Evolutionary conservation across 1,140 invertebrate genomes (phyloP).

Genomic region (Nomia melanderi): DNA sequence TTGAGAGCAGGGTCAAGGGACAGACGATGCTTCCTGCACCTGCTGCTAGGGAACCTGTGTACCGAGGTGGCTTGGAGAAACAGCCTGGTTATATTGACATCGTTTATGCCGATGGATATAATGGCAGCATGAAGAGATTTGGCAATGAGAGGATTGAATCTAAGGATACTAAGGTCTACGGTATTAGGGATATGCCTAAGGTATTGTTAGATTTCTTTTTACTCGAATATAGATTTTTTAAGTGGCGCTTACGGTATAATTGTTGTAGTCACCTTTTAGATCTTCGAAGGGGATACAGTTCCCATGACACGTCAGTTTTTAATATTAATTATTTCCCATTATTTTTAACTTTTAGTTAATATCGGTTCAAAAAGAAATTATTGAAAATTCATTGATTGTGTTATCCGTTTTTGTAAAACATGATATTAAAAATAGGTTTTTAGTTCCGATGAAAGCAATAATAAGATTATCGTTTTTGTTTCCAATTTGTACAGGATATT

Average conservation of each 20-base stretch:
- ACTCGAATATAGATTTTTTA: too few species aligned
- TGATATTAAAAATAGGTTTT: too few species aligned
- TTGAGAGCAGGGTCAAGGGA: slow-evolving; percentile 36
- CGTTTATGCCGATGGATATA: slow-evolving; percentile 69
- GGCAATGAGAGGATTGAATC: slow-evolving; percentile 68
- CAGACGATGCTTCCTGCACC: not conserved
- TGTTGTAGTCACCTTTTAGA: too few species aligned
- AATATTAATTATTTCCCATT: slow-evolving; percentile 5
- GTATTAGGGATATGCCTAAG: slow-evolving; percentile 69
- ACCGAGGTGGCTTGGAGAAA: slow-evolving; percentile 52
- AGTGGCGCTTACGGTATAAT: too few species aligned
- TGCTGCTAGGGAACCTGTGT: not conserved
- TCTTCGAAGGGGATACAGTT: too few species aligned
- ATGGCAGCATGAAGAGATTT: slow-evolving; percentile 58
- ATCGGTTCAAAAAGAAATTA: too few species aligned
- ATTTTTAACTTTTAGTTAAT: too few species aligned
- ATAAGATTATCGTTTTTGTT: too few species aligned
- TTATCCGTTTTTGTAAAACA: too few species aligned
- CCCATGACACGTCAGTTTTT: too few species aligned
- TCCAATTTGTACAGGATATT: slow-evolving; percentile 73
- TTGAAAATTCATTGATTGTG: too few species aligned
- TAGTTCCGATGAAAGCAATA: too few species aligned
- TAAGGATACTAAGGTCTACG: slow-evolving; percentile 62
- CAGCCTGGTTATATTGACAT: slow-evolving; percentile 74
- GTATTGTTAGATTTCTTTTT: slow-evolving; percentile 55